Percentiles rank a stretch among this genome's conserved stretches.
phyloP scores from a whole-genome alignment of 1,140 invertebrate genomes.

The Chrysoperla carnea region DNA sequence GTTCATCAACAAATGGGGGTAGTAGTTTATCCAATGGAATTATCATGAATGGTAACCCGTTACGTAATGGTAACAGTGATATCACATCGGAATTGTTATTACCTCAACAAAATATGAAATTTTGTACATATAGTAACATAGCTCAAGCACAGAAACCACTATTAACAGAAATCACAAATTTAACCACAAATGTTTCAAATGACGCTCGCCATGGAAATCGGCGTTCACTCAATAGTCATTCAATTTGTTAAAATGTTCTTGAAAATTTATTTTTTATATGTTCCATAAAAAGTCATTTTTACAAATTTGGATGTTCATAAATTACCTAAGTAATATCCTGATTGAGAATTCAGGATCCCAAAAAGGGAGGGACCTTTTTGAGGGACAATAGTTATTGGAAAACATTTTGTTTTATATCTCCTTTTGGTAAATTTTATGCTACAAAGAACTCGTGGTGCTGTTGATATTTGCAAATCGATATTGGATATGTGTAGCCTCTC shows the following conservation, averaged over 20 bases:
- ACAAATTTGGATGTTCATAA: too few relatives aligned
- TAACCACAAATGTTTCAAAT: neutral
- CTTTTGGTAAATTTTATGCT: too few relatives aligned
- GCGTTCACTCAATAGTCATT: neutral
- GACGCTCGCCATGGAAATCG: neutral
- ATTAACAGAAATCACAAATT: neutral
- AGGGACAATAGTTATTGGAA: too few relatives aligned
- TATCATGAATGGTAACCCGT: neutral
- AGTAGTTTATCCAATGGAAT: neutral
- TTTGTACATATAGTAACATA: neutral
- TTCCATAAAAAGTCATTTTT: too few relatives aligned
- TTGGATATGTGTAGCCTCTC: too few relatives aligned
- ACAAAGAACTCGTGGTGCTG: too few relatives aligned
- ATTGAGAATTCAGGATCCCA: too few relatives aligned
- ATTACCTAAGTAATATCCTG: too few relatives aligned
- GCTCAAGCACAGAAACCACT: neutral
- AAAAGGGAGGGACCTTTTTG: too few relatives aligned
- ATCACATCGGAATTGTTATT: neutral
- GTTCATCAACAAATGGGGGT: neutral
- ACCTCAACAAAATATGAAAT: neutral
- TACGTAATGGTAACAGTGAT: neutral
- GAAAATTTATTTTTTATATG: too few relatives aligned
- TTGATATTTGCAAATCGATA: too few relatives aligned
- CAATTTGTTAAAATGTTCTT: neutral
- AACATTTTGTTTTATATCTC: too few relatives aligned